phyloP scores from a whole-genome alignment of 2,888 invertebrate species.

The Rugalucina vietnamica region DNA sequence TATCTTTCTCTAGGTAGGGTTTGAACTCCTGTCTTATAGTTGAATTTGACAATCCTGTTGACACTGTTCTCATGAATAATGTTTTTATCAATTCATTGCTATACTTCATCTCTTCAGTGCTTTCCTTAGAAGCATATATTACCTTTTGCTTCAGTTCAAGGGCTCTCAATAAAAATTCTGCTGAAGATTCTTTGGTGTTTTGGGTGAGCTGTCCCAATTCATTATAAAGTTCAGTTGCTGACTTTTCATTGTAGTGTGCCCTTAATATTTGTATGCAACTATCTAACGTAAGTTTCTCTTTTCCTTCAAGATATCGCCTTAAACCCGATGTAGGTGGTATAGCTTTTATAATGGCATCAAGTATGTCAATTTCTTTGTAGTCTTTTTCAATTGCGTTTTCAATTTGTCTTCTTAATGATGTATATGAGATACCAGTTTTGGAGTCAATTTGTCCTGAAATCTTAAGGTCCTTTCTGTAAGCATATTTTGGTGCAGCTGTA shows the following conservation, averaged over 20 bases:
- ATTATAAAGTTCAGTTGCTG: conserved; percentile 32
- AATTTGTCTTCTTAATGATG: not conserved
- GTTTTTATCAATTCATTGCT: conserved; percentile 13
- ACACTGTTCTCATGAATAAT: conserved; percentile 10
- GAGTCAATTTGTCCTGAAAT: conserved; percentile 1
- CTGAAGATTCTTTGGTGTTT: conserved; percentile 15
- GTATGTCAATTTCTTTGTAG: not conserved
- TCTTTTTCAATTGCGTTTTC: not conserved
- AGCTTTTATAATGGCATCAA: not conserved
- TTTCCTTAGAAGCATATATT: conserved; percentile 13
- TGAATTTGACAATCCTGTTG: conserved; percentile 1
- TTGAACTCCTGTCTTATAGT: conserved; percentile 20
- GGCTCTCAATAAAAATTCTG: conserved; percentile 22
- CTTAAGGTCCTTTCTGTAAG: not conserved
- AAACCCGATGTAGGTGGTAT: not conserved
- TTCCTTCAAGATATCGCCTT: not conserved
- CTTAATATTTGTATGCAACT: not conserved
- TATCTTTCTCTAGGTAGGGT: conserved; percentile 1
- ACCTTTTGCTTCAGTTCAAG: conserved; percentile 26
- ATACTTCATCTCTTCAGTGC: conserved; percentile 10
- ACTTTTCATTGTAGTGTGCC: conserved; percentile 25
- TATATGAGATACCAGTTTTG: conserved; percentile 2
- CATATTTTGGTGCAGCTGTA: not conserved
- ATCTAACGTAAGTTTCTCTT: not conserved
- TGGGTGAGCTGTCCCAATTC: conserved; percentile 23